Evolutionary conservation across 2,888 invertebrate genomes (phyloP).

Genomic region (Himalopsyche tibetana): DNA sequence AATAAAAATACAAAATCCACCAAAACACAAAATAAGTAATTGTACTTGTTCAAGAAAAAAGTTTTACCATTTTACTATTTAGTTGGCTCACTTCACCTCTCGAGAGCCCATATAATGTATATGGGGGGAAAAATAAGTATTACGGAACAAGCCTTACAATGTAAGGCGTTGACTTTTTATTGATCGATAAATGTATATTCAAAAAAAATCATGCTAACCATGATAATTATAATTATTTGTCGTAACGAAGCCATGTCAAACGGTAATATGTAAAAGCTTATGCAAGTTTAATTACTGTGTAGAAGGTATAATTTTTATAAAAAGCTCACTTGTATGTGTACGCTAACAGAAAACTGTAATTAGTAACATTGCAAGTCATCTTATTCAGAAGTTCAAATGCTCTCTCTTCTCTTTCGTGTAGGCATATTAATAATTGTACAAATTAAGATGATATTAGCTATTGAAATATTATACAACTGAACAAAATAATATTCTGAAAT

Average conservation of each 20-base stretch:
- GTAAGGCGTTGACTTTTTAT: too few relatives aligned
- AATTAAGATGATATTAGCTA: not conserved
- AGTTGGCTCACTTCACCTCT: too few relatives aligned
- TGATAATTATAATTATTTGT: not conserved
- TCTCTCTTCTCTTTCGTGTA: not conserved
- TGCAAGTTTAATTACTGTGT: constrained; percentile 36
- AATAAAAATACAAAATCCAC: too few relatives aligned
- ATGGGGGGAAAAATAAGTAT: too few relatives aligned
- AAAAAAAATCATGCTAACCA: too few relatives aligned
- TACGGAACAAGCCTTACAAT: too few relatives aligned
- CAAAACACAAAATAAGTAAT: too few relatives aligned
- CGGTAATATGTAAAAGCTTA: constrained; percentile 27
- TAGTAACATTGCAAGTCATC: constrained; percentile 28
- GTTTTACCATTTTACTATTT: too few relatives aligned
- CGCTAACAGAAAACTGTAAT: constrained; percentile 23
- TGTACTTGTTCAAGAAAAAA: too few relatives aligned
- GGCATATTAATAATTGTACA: not conserved
- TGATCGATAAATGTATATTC: too few relatives aligned
- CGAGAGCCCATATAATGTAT: too few relatives aligned
- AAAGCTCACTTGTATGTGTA: not conserved
- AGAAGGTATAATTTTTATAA: constrained; percentile 4
- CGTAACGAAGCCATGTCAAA: not conserved
- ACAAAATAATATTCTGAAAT: not conserved
- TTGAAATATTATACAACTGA: not conserved
- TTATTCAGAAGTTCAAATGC: not conserved